Conservation (phyloP, 2,888 invertebrate species). For the Omphaloscelis lunosa region DNA sequence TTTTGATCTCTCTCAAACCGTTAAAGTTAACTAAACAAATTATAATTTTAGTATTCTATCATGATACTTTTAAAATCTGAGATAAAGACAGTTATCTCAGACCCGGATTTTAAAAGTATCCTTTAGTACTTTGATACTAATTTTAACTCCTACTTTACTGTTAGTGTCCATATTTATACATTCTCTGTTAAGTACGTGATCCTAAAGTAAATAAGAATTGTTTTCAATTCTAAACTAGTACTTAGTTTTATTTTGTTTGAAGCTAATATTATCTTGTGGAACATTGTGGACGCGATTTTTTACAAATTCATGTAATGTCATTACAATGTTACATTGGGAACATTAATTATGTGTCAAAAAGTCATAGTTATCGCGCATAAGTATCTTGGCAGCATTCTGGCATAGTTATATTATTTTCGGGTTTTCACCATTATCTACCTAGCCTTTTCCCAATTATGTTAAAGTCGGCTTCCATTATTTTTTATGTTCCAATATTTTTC, state of each 20-base stretch:
- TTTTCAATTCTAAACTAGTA: constrained; percentile 26
- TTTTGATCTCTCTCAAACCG: constrained; percentile 18
- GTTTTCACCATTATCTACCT: no score
- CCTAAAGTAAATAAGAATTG: constrained; percentile 16
- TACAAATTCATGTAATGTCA: constrained; percentile 6
- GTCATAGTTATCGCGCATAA: not conserved
- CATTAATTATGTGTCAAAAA: not conserved
- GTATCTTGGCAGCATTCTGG: not conserved
- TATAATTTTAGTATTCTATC: constrained; percentile 1
- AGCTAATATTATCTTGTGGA: constrained; percentile 22
- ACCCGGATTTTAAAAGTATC: constrained; percentile 9
- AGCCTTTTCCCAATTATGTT: no score
- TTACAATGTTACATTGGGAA: not conserved
- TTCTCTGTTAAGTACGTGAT: constrained; percentile 21
- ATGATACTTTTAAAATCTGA: no score
- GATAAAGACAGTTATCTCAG: no score
- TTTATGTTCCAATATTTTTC: not conserved
- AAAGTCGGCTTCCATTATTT: not conserved
- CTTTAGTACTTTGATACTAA: not conserved
- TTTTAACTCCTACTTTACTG: not conserved
- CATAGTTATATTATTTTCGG: not conserved
- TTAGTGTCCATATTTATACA: constrained; percentile 2
- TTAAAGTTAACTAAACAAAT: constrained; percentile 16
- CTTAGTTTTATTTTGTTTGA: constrained; percentile 10
- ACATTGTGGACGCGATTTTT: not conserved